A percentile compares a stretch with the other conserved stretches of the same genome.
Conservation (phyloP, 2,797 vertebrate species). For the Austrolebias charrua region DNA sequence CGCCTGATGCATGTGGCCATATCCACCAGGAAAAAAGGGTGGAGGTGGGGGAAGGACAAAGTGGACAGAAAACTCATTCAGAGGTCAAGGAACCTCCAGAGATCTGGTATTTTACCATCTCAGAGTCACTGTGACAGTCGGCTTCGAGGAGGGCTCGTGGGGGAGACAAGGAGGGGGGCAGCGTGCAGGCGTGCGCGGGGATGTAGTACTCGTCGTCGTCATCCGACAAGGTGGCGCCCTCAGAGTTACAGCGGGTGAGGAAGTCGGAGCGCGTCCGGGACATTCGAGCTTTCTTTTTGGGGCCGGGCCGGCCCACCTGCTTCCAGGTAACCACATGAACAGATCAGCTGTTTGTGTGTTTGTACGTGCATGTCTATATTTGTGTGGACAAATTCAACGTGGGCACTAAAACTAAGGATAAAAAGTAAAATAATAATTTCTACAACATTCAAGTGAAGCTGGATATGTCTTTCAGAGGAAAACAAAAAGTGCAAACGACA, state of each 20-base stretch:
- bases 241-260: constrained; percentile 96
- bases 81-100: constrained; percentile 37
- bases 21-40: constrained; percentile 29
- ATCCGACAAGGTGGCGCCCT: constrained; percentile 92
- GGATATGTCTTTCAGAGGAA: not conserved
- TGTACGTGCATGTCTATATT: no score
- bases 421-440: not conserved
- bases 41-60: constrained; percentile 13
- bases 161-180: constrained; percentile 82
- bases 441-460: not conserved
- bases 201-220: constrained; percentile 87
- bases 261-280: constrained; percentile 97
- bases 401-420: not conserved
- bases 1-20: constrained; percentile 1
- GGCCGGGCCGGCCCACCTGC: constrained; percentile 87
- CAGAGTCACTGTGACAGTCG: constrained; percentile 93
- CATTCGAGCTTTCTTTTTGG: constrained; percentile 98
- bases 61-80: constrained; percentile 23
- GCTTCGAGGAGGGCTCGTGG: constrained; percentile 60
- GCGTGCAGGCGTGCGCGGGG: constrained; percentile 85
- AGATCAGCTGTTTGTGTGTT: constrained; percentile 47
- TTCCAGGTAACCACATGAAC: constrained; percentile 67
- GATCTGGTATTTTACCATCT: constrained; percentile 89
- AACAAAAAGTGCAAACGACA: not conserved
- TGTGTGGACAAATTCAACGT: not conserved